Conservation (phyloP, 2,888 invertebrate species). For the Apamea monoglypha region DNA sequence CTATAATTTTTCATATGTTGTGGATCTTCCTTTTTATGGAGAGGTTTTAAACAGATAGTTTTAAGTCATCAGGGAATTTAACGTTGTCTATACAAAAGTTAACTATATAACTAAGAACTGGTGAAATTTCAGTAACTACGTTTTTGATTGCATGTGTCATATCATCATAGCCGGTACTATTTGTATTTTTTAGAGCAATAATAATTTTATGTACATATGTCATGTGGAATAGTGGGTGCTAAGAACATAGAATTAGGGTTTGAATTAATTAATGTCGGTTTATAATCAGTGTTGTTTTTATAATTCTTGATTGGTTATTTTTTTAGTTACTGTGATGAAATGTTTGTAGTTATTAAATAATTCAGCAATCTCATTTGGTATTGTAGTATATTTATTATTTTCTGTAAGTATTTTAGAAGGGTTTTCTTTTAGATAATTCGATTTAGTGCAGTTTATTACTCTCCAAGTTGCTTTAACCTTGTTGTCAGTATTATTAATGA, state of each 20-base stretch:
- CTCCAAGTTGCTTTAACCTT: background rate
- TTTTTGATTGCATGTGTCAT: background rate
- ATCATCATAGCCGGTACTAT: background rate
- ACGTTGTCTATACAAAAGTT: too few species aligned
- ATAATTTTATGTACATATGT: background rate
- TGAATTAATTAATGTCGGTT: background rate
- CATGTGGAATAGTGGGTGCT: background rate
- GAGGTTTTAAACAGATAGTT: too few species aligned
- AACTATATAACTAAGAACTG: too few species aligned
- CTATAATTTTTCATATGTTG: too few species aligned
- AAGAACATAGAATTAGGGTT: background rate
- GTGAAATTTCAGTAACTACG: background rate
- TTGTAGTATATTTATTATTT: background rate
- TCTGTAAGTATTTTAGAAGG: background rate
- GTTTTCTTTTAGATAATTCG: too few species aligned
- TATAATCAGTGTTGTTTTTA: background rate
- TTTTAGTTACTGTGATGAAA: too few species aligned
- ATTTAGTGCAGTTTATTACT: background rate
- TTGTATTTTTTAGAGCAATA: background rate
- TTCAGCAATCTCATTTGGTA: background rate
- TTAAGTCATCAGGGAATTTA: too few species aligned
- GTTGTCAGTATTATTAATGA: background rate
- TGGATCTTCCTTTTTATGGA: background rate
- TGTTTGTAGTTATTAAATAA: too few species aligned
- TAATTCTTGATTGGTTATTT: background rate